Percentiles rank a stretch among this genome's conserved stretches.
Conservation (phyloP, 1,140 invertebrate genomes). For the Venustaconcha ellipsiformis region DNA sequence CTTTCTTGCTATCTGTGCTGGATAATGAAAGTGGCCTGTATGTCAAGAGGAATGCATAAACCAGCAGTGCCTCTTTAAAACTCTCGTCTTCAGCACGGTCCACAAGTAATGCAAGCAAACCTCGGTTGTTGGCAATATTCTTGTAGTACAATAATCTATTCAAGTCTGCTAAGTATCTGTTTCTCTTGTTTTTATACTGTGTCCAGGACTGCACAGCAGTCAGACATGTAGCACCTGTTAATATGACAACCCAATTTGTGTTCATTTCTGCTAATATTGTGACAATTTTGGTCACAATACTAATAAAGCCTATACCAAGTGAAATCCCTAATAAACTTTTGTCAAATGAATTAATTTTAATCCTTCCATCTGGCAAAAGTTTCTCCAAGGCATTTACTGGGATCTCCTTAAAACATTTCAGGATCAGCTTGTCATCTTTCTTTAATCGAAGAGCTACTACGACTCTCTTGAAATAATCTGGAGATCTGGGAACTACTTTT, state of each 20-base stretch:
- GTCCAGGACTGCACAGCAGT: slow-evolving; percentile 45
- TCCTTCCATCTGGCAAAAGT: slow-evolving; percentile 63
- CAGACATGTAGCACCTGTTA: slow-evolving; percentile 38
- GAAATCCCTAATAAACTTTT: slow-evolving; percentile 48
- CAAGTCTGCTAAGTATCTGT: slow-evolving; percentile 58
- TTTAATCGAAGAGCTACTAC: slow-evolving; percentile 62
- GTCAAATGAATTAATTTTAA: slow-evolving; percentile 56
- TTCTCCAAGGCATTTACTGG: slow-evolving; percentile 61
- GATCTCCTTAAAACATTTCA: slow-evolving; percentile 67
- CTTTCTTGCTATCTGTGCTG: too few species aligned
- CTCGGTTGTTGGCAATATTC: slow-evolving; percentile 64
- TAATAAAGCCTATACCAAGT: slow-evolving; percentile 38
- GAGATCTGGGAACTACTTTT: slow-evolving; percentile 29
- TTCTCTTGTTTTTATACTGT: slow-evolving; percentile 55
- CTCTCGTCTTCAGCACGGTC: slow-evolving; percentile 66
- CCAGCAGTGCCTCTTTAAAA: slow-evolving; percentile 63
- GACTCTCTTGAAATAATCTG: slow-evolving; percentile 64
- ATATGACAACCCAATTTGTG: slow-evolving; percentile 36
- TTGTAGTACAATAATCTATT: slow-evolving; percentile 63
- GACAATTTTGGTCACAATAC: slow-evolving; percentile 54
- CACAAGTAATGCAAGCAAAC: slow-evolving; percentile 61
- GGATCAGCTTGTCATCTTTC: slow-evolving; percentile 61
- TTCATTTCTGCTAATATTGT: slow-evolving; percentile 46
- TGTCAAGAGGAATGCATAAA: slow-evolving; percentile 61
- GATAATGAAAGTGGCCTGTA: slow-evolving; percentile 34